Base-by-base conservation (phyloP, 1,140 invertebrate genomes). In the Galleria mellonella region DNA sequence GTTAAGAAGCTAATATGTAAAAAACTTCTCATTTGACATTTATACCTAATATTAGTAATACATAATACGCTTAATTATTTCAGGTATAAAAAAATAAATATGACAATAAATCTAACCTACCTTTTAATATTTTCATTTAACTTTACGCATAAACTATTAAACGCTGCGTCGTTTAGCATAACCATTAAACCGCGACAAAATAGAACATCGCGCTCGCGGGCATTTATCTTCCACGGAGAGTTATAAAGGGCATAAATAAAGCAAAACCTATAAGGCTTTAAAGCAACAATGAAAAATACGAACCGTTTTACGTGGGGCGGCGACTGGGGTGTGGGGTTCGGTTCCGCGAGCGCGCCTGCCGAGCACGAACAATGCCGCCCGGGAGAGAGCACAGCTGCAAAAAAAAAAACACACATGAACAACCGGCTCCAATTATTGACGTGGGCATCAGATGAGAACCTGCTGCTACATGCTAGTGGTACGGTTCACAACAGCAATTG, bases 251-350 rank as follows among this genome's bases (percentile, higher is more conserved):
- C 62, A 72, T 74, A 81, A 81, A 81, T 77, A 84, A 84, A 84
- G 68, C 71, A 82, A 82, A 82, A 82, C 77, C 75, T 78, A 81
- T 83, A 81, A 83, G 72, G 69, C 71, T 82, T 78, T 81, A 77
- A 69, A 83, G 76, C 70, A 82, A 79, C 79, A 82, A 82, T 79
- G 79, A 83, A 82, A 83, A 82, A 83, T 83, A 83, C 79, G 75
- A 76, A 83, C 76, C 76, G 75, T 75, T 81, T 83, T 75, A 66
- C 55, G 72, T 68, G 32, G 71, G 62, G 67, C 32, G 62, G 54
- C 52, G 55, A 55, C 29, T 23, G 61, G 62, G 35, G 36, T 14
- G 17, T 23, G 17, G 17, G 17, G 17, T 23, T 23, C 17, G 52
- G 59, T 51, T 43, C 47, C 51, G 58, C 49, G 33, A 46, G 43